These are phyloP conservation scores for Habroteleia sp. DNA, from an alignment of 2,888 invertebrate genomes.

Conservation along the genomic window DNA sequence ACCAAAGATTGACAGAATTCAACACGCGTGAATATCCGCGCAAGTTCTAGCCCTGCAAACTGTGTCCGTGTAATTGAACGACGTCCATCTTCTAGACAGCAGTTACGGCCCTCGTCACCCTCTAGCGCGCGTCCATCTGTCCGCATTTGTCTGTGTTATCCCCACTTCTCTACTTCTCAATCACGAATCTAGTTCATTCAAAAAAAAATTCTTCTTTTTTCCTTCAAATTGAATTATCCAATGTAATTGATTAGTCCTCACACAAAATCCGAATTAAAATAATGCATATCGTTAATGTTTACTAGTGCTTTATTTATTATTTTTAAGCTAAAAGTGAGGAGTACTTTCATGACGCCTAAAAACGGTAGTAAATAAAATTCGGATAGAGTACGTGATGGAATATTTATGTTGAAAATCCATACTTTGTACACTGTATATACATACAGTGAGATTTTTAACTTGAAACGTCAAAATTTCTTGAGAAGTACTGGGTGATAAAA, in stretches of 20 bases:
- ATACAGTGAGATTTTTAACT: no score
- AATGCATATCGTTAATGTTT: no score
- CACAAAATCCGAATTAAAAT: background rate
- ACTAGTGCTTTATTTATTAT: no score
- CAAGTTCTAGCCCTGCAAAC: conserved; percentile 42
- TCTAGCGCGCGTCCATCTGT: conserved; percentile 62
- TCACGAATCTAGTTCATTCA: conserved; percentile 49
- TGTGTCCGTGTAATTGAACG: conserved; percentile 73
- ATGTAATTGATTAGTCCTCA: background rate
- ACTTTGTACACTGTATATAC: no score
- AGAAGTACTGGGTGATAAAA: no score
- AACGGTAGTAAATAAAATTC: no score
- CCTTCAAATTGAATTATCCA: background rate
- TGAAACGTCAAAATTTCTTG: no score
- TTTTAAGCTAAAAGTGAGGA: no score
- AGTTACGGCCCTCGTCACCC: conserved; percentile 61
- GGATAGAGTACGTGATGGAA: no score
- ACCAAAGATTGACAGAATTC: conserved; percentile 58
- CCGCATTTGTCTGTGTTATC: conserved; percentile 30
- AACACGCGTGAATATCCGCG: conserved; percentile 60
- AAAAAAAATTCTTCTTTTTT: conserved; percentile 14
- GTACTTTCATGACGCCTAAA: no score
- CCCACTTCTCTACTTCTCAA: conserved; percentile 19
- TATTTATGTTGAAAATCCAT: no score
- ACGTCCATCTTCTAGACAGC: conserved; percentile 70